These are phyloP conservation scores for Brachionus asplanchnoidis DNA, from an alignment of 1,140 invertebrate species.

Conservation along the genomic window DNA sequence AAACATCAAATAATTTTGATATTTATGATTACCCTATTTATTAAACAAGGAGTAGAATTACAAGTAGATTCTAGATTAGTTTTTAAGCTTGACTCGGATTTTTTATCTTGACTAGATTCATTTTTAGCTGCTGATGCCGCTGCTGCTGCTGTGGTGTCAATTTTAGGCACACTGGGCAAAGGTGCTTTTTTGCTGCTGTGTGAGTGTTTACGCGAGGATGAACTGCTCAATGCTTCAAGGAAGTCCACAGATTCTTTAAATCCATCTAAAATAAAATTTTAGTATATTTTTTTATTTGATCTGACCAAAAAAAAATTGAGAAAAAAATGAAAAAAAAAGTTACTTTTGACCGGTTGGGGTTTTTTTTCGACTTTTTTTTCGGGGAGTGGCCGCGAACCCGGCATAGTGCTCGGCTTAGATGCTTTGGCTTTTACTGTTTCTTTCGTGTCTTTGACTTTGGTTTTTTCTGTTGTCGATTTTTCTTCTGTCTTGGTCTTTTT, in stretches of 20 bases:
- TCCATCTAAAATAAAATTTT: neutral
- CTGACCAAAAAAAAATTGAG: neutral
- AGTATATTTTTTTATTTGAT: neutral
- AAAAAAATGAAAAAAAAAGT: neutral
- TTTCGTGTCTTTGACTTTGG: neutral
- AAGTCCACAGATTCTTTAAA: constrained; percentile 20
- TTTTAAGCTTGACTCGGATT: neutral
- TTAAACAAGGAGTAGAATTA: constrained; percentile 14
- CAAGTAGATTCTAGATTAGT: constrained; percentile 28
- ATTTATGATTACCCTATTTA: constrained; percentile 20
- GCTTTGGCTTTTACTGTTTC: neutral
- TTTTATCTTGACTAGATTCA: constrained; percentile 28
- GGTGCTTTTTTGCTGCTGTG: neutral
- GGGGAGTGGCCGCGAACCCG: neutral
- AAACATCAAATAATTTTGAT: neutral
- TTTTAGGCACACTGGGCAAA: neutral
- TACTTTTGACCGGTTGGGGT: constrained; percentile 1
- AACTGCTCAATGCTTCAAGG: neutral
- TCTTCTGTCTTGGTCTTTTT: constrained; percentile 7
- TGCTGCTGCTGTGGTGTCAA: neutral
- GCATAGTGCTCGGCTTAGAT: neutral
- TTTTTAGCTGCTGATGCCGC: neutral
- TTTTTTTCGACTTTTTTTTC: constrained; percentile 1
- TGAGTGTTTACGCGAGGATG: neutral
- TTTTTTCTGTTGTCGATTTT: neutral